Percentiles rank a stretch among this genome's conserved stretches.
phyloP scores from a whole-genome alignment of 2,113 vertebrate genomes.

The Pachyramphus minor region DNA sequence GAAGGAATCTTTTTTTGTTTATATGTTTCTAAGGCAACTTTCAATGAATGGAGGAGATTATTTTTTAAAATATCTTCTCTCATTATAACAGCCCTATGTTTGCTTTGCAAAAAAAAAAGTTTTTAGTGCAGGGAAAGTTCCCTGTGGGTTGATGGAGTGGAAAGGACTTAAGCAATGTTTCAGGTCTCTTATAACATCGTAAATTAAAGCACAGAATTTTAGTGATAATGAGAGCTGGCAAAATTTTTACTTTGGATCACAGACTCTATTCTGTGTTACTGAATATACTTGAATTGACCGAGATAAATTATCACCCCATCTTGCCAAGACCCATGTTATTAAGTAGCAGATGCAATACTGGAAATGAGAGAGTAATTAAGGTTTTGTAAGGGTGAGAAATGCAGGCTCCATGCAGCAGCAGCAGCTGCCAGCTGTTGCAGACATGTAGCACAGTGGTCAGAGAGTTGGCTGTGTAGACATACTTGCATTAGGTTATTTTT shows the following conservation, averaged over 20 bases:
- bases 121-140: neutral
- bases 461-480: neutral
- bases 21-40: neutral
- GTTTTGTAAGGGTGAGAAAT: neutral
- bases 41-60: neutral
- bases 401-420: neutral
- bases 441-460: neutral
- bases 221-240: neutral
- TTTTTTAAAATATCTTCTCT: neutral
- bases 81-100: neutral
- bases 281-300: neutral
- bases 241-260: neutral
- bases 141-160: neutral
- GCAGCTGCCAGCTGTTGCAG: neutral
- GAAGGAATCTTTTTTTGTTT: neutral
- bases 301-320: neutral
- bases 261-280: neutral
- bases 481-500: neutral
- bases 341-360: neutral
- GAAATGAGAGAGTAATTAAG: neutral
- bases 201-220: neutral
- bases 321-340: neutral
- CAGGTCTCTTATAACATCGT: neutral
- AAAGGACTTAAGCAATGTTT: neutral
- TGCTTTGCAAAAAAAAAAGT: neutral